phyloP scores from a whole-genome alignment of 2,113 vertebrate species.

The Carettochelys insculpta region DNA sequence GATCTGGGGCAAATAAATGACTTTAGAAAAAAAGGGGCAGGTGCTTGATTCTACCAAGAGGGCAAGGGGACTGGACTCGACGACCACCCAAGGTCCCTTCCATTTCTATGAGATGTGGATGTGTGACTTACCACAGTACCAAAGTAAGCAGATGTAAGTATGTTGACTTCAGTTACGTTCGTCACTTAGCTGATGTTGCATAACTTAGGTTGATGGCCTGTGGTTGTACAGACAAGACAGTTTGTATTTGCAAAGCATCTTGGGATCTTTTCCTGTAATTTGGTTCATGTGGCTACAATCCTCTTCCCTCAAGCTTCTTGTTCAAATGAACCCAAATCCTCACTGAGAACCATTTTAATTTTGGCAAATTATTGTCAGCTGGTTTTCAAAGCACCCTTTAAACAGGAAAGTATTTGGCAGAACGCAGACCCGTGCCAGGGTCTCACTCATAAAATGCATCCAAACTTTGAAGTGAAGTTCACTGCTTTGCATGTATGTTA shows the following conservation, averaged over 20 bases:
- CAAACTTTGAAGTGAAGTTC: not conserved
- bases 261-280: not conserved
- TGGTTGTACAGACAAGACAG: not conserved
- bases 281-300: not conserved
- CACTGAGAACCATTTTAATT: slow-evolving; percentile 47
- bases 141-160: no score
- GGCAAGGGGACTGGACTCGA: no score
- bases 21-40: no score
- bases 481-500: not conserved
- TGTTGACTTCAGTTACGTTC: no score
- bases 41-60: no score
- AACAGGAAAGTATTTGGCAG: slow-evolving; percentile 41
- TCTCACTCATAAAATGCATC: not conserved
- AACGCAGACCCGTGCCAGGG: slow-evolving; percentile 7
- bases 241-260: not conserved
- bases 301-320: not conserved
- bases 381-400: slow-evolving; percentile 46
- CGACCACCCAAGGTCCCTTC: no score
- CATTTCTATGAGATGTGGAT: no score
- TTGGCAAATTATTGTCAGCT: slow-evolving; percentile 56
- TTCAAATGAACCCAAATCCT: slow-evolving; percentile 2
- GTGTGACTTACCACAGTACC: no score
- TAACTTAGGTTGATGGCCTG: no score
- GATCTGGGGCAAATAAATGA: no score
- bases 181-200: no score